These are phyloP conservation scores for Chanos chanos DNA, from an alignment of 2,797 vertebrate species.

Conservation along the genomic window DNA sequence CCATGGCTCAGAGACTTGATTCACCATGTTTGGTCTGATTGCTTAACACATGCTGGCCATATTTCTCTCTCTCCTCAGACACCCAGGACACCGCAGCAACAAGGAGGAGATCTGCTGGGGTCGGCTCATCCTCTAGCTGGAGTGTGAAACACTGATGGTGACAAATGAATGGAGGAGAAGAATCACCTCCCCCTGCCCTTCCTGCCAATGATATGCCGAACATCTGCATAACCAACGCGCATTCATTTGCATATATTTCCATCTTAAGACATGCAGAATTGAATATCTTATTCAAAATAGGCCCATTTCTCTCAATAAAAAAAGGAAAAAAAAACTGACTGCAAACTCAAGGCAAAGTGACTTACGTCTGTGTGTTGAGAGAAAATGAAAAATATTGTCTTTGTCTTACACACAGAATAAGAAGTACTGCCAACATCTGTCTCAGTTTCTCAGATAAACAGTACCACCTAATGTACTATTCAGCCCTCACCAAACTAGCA, in stretches of 20 bases:
- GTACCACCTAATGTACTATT: neutral
- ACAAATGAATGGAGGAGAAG: constrained; percentile 34
- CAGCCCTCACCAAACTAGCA: neutral
- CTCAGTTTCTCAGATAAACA: neutral
- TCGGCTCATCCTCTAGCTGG: neutral
- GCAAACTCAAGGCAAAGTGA: neutral
- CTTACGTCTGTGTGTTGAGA: neutral
- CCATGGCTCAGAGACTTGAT: too few species aligned
- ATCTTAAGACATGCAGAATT: constrained; percentile 28
- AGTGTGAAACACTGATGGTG: constrained; percentile 23
- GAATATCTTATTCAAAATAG: constrained; percentile 27
- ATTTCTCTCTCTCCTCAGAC: neutral
- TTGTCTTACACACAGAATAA: neutral
- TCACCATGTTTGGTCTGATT: too few species aligned
- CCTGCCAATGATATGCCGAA: constrained; percentile 19
- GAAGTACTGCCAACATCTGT: too few species aligned
- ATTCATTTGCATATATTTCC: constrained; percentile 43
- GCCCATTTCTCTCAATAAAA: constrained; percentile 17
- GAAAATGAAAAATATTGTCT: neutral
- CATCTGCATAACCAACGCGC: constrained; percentile 7
- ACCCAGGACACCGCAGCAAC: too few species aligned
- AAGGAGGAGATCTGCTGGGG: too few species aligned
- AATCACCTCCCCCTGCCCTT: constrained; percentile 37
- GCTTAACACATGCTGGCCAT: constrained; percentile 2
- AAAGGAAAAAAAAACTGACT: constrained; percentile 5